Base-by-base conservation (phyloP, 2,113 vertebrate genomes). In the Entelurus aequoreus region DNA sequence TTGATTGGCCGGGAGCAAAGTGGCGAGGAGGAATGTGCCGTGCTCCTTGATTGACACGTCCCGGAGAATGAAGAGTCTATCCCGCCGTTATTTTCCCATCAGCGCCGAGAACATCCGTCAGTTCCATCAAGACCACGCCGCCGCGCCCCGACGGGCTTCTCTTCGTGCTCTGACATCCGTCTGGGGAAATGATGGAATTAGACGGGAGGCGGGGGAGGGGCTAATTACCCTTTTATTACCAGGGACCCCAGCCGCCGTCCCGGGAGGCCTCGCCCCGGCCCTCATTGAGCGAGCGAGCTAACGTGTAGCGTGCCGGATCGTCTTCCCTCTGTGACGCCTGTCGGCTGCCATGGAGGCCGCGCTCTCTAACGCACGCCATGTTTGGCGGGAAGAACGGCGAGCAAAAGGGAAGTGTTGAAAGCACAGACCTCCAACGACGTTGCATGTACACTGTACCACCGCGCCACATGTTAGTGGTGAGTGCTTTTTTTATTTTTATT, bases 151-250 rank as follows among this genome's bases (percentile, higher is more conserved):
- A 84, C 86, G 78, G 72, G 16, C 75, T 28, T 66, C 82, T 83
- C 79, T 73, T 80, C 63, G 63, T 19, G 63, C 66, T 55, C 52
- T 56, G 48, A 77, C 85, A 80, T 82, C 78, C 80, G 76, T 82
- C 76, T 61, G 68, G 81, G 76, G 82, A 84, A 87, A 83, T 79
- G 80, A 85, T 74, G 80, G 71, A 74, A 82, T 85, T 77, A 78
- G 83, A 72, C 48, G 65, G 53, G 72, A 73, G 72, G 68, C 71
- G 62, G 66, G 73, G 56, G 48, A 48, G 57, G 49, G 70, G 78
- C 76, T 88, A 86, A 88, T 88, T 84, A 84, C 71, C 78, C 83
- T 83, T 86, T 85, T 82, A 88, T 87, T 86, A 77, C 72, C 16
- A 58, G 78, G 79, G 75, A 78, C 70, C 59, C 0, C 69, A 61